Evolutionary conservation across 92 coral and sea anemone species (phyloP).

Genomic region (Muricea muricata): DNA sequence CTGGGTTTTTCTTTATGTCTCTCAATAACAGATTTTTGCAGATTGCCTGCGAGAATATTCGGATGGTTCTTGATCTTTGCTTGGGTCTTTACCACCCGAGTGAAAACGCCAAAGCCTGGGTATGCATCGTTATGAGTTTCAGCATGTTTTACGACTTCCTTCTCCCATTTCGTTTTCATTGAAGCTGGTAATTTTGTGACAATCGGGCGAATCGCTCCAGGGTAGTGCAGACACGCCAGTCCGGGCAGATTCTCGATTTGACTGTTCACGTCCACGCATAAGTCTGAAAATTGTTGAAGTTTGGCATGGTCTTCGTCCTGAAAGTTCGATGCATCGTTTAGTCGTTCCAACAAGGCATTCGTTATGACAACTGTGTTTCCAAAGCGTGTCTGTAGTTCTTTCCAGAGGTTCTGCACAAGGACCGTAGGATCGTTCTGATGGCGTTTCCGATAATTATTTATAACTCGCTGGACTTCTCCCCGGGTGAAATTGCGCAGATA

Average conservation of each 20-base stretch:
- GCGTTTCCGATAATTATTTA: constrained; percentile 57
- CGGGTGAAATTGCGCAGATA: constrained; percentile 68
- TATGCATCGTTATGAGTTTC: constrained; percentile 52
- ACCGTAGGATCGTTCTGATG: constrained; percentile 21
- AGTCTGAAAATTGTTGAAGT: constrained; percentile 56
- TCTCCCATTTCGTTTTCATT: constrained; percentile 56
- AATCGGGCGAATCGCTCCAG: constrained; percentile 46
- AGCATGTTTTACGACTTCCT: constrained; percentile 50
- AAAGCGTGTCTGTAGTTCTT: constrained; percentile 59
- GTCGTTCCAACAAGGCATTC: constrained; percentile 55
- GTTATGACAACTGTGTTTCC: constrained; percentile 55
- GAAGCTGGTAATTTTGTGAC: constrained; percentile 40
- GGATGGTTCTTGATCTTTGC: not conserved
- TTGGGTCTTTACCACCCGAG: not conserved
- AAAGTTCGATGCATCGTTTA: constrained; percentile 48
- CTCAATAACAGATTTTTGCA: not conserved
- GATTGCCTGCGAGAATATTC: constrained; percentile 35
- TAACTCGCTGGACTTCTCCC: constrained; percentile 53
- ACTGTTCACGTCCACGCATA: constrained; percentile 55
- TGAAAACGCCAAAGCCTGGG: constrained; percentile 38
- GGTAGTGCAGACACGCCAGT: constrained; percentile 58
- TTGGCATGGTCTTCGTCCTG: constrained; percentile 34
- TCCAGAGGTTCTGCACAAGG: constrained; percentile 37
- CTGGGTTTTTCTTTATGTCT: not conserved
- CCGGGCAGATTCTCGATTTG: constrained; percentile 56